Evolutionary conservation across 2,888 invertebrate species (phyloP).

Genomic region (Xestia sexstrigata): DNA sequence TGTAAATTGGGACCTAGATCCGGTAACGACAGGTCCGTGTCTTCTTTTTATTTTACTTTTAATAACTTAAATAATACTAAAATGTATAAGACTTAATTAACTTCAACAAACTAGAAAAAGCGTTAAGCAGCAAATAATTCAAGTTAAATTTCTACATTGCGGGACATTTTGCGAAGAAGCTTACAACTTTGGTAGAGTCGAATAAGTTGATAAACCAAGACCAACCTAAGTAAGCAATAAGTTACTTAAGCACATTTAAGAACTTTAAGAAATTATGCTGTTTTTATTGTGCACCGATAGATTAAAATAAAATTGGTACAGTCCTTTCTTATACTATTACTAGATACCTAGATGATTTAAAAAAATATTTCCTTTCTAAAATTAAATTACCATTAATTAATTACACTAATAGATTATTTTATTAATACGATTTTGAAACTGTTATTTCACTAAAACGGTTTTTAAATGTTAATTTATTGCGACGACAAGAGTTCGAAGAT

Average conservation of each 20-base stretch:
- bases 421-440: constrained; percentile 30
- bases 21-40: constrained; percentile 6
- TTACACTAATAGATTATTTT: constrained; percentile 9
- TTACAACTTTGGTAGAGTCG: constrained; percentile 12
- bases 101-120: not conserved
- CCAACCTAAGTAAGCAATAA: not conserved
- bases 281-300: not conserved
- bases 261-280: not conserved
- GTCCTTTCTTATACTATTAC: not conserved
- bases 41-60: not conserved
- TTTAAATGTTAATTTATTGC: constrained; percentile 54
- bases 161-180: constrained; percentile 16
- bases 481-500: constrained; percentile 56
- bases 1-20: constrained; percentile 43
- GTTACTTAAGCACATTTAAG: not conserved
- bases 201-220: not conserved
- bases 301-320: constrained; percentile 10
- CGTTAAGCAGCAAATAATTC: constrained; percentile 2
- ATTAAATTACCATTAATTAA: not conserved
- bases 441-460: constrained; percentile 32
- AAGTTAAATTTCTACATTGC: not conserved
- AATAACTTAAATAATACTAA: not conserved
- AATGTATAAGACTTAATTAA: constrained; percentile 11
- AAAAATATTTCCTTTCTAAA: not conserved
- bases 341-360: not conserved